Percentiles rank a stretch among this genome's conserved stretches.
phyloP scores from a whole-genome alignment of 1,140 invertebrate genomes.

The Spodoptera litura region DNA sequence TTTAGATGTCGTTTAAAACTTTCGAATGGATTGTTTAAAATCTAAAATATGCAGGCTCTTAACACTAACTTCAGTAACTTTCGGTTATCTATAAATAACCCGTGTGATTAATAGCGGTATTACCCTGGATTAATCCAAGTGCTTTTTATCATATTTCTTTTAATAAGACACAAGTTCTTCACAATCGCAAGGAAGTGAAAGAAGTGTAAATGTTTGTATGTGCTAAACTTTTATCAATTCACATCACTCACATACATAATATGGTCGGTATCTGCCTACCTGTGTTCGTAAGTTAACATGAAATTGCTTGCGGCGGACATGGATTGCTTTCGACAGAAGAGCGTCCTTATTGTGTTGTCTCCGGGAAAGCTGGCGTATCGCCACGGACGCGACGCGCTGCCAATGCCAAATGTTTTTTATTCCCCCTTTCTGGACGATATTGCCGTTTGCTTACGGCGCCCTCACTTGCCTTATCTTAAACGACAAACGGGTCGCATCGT shows the following conservation, averaged over 20 bases:
- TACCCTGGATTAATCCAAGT: too few relatives aligned
- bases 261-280: constrained; percentile 4
- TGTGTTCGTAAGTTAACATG: constrained; percentile 61
- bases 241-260: constrained; percentile 25
- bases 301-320: constrained; percentile 77
- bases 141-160: too few relatives aligned
- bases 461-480: constrained; percentile 48
- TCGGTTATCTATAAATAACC: too few relatives aligned
- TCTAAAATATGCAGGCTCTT: not conserved
- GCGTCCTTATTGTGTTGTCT: constrained; percentile 80
- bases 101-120: too few relatives aligned
- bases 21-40: not conserved
- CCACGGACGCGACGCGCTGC: constrained; percentile 61
- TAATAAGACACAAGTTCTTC: too few relatives aligned
- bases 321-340: constrained; percentile 77
- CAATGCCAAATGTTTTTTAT: constrained; percentile 73
- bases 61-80: not conserved
- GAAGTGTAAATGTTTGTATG: not conserved
- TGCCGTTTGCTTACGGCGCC: constrained; percentile 70
- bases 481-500: constrained; percentile 27
- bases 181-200: too few relatives aligned
- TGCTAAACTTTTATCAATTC: not conserved
- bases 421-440: constrained; percentile 66
- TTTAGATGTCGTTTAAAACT: not conserved
- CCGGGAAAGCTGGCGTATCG: constrained; percentile 67